A percentile compares a stretch with the other conserved stretches of the same genome.
Conservation (phyloP, 2,797 vertebrate genomes). For the Thaleichthys pacificus region DNA sequence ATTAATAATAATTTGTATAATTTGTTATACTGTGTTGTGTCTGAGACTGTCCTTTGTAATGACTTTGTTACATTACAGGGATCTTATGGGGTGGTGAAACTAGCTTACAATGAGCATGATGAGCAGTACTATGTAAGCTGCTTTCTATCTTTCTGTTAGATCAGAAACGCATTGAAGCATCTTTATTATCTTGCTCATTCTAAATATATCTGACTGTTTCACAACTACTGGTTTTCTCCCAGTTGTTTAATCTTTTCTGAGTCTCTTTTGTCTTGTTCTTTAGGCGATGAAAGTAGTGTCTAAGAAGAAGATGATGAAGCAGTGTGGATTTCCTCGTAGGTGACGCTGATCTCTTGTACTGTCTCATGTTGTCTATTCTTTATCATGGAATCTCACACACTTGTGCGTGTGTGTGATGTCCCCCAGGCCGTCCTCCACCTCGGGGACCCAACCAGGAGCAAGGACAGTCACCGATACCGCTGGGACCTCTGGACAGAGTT, state of each 20-base stretch:
- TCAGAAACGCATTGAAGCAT: not conserved
- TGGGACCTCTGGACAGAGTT: conserved; percentile 83
- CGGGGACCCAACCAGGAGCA: conserved; percentile 75
- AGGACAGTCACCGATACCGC: conserved; percentile 72
- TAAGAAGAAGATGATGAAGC: conserved; percentile 93
- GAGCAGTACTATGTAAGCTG: conserved; percentile 91
- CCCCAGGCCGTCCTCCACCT: conserved; percentile 83
- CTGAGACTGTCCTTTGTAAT: not conserved
- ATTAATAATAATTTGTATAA: too few species aligned
- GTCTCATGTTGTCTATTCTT: not conserved
- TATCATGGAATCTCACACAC: not conserved
- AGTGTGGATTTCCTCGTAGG: conserved; percentile 93
- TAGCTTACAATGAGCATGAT: conserved; percentile 92
- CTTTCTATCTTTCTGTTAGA: not conserved
- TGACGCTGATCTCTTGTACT: conserved; percentile 38
- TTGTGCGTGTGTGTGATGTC: conserved; percentile 13
- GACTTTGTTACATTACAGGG: conserved; percentile 69
- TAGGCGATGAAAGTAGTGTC: conserved; percentile 98
- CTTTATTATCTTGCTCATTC: not conserved
- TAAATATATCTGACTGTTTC: not conserved
- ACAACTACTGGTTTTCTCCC: not conserved
- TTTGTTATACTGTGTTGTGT: not conserved
- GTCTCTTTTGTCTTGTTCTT: conserved; percentile 5
- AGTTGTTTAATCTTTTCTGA: too few species aligned
- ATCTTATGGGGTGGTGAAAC: conserved; percentile 92